Percentiles rank a stretch among this genome's conserved stretches.
Evolutionary conservation across 2,113 vertebrate species (phyloP).

Genomic region (Bubalus kerabau): DNA sequence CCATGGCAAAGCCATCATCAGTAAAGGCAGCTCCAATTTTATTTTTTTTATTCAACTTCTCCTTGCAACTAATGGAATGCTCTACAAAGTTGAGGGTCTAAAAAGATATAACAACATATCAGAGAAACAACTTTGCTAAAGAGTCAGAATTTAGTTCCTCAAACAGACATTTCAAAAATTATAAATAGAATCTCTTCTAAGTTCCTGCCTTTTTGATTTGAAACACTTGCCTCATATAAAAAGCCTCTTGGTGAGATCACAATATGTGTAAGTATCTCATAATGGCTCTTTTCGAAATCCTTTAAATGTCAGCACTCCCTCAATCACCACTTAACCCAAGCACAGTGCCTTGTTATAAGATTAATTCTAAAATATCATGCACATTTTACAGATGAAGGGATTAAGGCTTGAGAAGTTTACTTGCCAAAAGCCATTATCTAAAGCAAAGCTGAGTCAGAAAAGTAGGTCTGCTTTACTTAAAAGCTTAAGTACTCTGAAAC

Average conservation of each 20-base stretch:
- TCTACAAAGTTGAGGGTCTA: constrained; percentile 98
- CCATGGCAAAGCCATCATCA: constrained; percentile 99
- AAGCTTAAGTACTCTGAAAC: not conserved
- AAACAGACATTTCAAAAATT: constrained; percentile 17
- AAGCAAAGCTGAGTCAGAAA: not conserved
- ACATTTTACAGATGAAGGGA: not conserved
- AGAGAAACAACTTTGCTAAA: not conserved
- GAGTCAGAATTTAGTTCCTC: not conserved
- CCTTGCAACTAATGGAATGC: constrained; percentile 97
- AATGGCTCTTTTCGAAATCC: not conserved
- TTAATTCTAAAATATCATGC: not conserved
- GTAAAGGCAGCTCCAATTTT: constrained; percentile 97
- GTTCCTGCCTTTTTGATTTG: not conserved
- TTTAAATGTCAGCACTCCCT: not conserved
- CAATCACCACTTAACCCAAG: too few species aligned
- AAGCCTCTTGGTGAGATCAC: not conserved
- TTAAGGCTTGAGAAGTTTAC: not conserved
- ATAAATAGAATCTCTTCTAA: not conserved
- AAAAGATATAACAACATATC: constrained; percentile 15
- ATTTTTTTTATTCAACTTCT: constrained; percentile 99
- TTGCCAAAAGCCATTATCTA: not conserved
- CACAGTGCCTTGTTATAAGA: not conserved
- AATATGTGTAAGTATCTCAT: not conserved
- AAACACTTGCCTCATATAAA: not conserved
- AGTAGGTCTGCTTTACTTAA: not conserved